Percentiles rank a stretch among this genome's conserved stretches.
Evolutionary conservation across 2,797 vertebrate species (phyloP).

Genomic region (Rhynchotus rufescens): DNA sequence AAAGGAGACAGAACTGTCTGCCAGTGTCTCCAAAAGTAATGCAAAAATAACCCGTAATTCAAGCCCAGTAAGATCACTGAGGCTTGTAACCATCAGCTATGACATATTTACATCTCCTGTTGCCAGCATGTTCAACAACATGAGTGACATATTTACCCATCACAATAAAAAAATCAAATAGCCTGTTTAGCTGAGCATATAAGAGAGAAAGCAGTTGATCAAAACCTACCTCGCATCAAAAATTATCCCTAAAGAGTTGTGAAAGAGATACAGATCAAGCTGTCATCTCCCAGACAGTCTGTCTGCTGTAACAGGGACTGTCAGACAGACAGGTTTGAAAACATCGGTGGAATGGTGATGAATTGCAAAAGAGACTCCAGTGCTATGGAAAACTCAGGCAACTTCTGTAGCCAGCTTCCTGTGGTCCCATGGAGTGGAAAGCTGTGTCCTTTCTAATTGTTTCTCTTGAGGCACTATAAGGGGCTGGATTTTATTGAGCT

Average conservation of each 20-base stretch:
- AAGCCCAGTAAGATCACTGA: conserved; percentile 23
- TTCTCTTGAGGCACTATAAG: conserved; percentile 26
- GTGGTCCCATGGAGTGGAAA: conserved; percentile 1
- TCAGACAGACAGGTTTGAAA: conserved; percentile 11
- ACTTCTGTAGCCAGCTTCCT: not conserved
- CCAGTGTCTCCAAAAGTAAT: conserved; percentile 13
- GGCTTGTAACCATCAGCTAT: conserved; percentile 30
- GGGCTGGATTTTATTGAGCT: conserved; percentile 41
- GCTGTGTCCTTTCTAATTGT: conserved; percentile 4
- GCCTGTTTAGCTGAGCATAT: conserved; percentile 59
- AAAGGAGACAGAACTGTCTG: conserved; percentile 8
- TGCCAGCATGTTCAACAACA: conserved; percentile 52
- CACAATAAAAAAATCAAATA: conserved; percentile 51
- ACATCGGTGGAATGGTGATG: not conserved
- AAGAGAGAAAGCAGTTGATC: conserved; percentile 47
- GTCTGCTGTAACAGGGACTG: conserved; percentile 9
- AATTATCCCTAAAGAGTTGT: conserved; percentile 60
- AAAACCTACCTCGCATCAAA: conserved; percentile 49
- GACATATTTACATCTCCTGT: conserved; percentile 69
- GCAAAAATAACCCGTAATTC: conserved; percentile 57
- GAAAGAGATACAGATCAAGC: conserved; percentile 54
- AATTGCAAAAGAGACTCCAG: conserved; percentile 23
- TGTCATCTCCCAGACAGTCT: conserved; percentile 56
- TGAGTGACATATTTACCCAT: conserved; percentile 66
- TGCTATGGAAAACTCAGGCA: not conserved